These are phyloP conservation scores for Microctonus aethiopoides DNA, from an alignment of 2,888 invertebrate species.

Conservation along the genomic window DNA sequence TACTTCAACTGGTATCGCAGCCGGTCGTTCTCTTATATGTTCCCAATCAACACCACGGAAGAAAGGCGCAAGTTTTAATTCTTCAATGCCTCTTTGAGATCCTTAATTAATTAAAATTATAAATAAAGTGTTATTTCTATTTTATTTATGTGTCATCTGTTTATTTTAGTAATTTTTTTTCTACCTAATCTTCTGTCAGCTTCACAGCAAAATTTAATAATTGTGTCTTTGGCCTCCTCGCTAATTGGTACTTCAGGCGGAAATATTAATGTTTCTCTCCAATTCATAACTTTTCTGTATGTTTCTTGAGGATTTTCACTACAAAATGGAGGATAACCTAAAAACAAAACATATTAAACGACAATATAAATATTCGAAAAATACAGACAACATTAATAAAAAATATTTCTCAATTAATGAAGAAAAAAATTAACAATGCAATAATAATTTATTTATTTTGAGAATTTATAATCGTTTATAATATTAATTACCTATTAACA, in stretches of 20 bases:
- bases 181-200: constrained; percentile 84
- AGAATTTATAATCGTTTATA: constrained; percentile 1
- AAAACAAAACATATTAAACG: constrained; percentile 4
- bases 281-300: constrained; percentile 98
- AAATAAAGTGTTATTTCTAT: neutral
- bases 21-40: constrained; percentile 97
- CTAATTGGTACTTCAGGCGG: constrained; percentile 99
- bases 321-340: constrained; percentile 98
- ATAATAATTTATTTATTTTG: neutral
- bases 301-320: constrained; percentile 98
- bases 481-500: constrained; percentile 96
- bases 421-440: neutral
- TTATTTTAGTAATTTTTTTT: too few relatives aligned
- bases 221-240: constrained; percentile 95
- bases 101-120: constrained; percentile 71
- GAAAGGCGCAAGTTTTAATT: constrained; percentile 92
- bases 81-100: constrained; percentile 90
- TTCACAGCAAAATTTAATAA: constrained; percentile 96
- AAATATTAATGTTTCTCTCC: constrained; percentile 97
- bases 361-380: too few relatives aligned
- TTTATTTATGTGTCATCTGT: neutral
- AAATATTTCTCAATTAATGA: neutral
- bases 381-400: neutral
- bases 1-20: constrained; percentile 97
- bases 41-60: constrained; percentile 99